A percentile compares a stretch with the other conserved stretches of the same genome.
Conservation (phyloP, 2,113 vertebrate genomes). For the Dromaius novaehollandiae region DNA sequence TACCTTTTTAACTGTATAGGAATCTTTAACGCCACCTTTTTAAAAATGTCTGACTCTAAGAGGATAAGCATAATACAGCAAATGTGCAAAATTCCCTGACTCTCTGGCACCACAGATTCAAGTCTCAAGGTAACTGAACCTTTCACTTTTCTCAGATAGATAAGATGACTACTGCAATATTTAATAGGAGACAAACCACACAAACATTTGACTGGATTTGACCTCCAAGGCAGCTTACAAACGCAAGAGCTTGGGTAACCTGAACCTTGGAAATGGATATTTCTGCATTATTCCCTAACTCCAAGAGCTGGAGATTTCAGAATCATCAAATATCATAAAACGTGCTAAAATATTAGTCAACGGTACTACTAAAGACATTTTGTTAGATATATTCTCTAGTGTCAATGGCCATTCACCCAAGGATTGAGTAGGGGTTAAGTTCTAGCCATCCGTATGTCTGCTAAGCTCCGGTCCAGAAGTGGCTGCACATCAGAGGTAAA, state of each 20-base stretch:
- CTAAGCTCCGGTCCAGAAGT: background rate
- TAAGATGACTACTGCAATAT: constrained; percentile 66
- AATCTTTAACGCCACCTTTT: background rate
- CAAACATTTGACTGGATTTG: constrained; percentile 64
- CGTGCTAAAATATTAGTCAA: background rate
- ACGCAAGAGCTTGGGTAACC: constrained; percentile 55
- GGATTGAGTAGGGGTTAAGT: background rate
- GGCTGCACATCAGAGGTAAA: background rate
- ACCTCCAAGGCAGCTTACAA: constrained; percentile 63
- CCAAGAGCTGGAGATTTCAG: background rate
- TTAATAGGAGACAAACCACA: constrained; percentile 63
- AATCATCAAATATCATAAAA: background rate
- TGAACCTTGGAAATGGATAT: constrained; percentile 44
- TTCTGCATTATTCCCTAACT: background rate
- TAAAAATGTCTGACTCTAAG: constrained; percentile 4
- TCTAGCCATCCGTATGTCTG: background rate
- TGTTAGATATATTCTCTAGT: background rate
- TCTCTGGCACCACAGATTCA: constrained; percentile 37
- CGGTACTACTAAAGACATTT: background rate
- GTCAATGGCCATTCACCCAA: background rate
- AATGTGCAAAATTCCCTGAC: constrained; percentile 51
- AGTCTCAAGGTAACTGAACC: constrained; percentile 15
- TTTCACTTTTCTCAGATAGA: constrained; percentile 57
- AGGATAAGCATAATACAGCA: constrained; percentile 49
- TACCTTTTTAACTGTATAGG: background rate